Base-by-base conservation (phyloP, 2,113 vertebrate species). In the Morone chrysops region DNA sequence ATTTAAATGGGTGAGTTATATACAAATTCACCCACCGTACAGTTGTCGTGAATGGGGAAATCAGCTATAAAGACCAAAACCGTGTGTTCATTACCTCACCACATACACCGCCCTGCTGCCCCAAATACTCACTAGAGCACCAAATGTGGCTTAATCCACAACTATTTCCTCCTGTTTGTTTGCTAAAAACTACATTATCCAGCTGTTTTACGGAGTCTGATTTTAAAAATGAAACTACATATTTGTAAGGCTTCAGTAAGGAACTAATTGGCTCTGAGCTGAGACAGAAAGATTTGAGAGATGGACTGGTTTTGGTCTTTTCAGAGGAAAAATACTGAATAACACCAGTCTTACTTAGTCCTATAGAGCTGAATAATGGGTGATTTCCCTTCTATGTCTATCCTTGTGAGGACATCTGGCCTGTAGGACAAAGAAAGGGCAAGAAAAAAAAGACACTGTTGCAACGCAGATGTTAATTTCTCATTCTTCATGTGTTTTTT, bases 371-470 rank as follows among this genome's bases (percentile, higher is more conserved):
- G 16, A 17, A 31, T 8, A 16, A 68, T 10, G 22, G 41, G 6
- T 25, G 25, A 25, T 38, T 1, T 3, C 13, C 8, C n/a, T 76
- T 40, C 18, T 22, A 0, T 38, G 12, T 71, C n/a, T 45, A 5
- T 72, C 73, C 45, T n/a, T 41, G 72, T 76, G 66, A 76, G 72
- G 72, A 61, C 57, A 22, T 47, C 48, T 62, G 47, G 22, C 22
- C 63, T 62, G 38, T 36, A 18, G 38, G 12, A 40, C 9, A 17
- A 62, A 54, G 14, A 50, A 22, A 25, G 1, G 41, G 20, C n/a
- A 25, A 50, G 22, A 36, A 54, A 7, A 3, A 25, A n/a, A 13
- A 43, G 78, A 60, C 60, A 16, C 5, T 3, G 18, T 3, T 25
- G 25, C 18, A 41, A 43, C 45, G 43, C 43, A 14, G 8, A 51